Evolutionary conservation across 1,140 invertebrate genomes (phyloP), one percentile per base, ranked within the genome.

Genomic region (Patella vulgata): DNA sequence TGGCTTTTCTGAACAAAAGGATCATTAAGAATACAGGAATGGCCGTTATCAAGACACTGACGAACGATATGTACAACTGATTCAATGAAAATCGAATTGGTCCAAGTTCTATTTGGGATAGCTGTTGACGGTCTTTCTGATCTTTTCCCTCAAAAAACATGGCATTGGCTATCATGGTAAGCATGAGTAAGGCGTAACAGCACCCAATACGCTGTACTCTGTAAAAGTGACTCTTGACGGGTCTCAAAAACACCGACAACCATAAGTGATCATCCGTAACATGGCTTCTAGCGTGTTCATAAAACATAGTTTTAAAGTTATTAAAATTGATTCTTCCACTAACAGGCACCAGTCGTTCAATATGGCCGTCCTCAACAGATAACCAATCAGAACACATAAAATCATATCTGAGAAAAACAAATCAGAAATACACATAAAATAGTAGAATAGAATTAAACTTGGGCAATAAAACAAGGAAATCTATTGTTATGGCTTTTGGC

Each of bases 121-220:
- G 27, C 25, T 43, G 42, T 11, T 33, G 5, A 9, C 40, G 31
- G 23, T 63, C 52, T 39, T 53, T 39, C 2, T 59, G 3, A 12
- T 63, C 53, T 6, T 48, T 55, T 9, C 36, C 43, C 12, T 79
- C 73, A 66, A 86, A 87, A 74, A 85, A 87, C 85, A 87, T 85
- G 36, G 85, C 85, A 68, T 86, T 87, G 27, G 79, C 73, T 36
- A 87, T 59, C 85, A 87, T 86, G 17, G 85, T 82, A 6, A 86
- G 61, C 53, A 83, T 85, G 3, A 87, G 68, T 11, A 86, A 68
- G 1, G 81, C 72, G 57, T 85, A 70, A 59, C 84, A 84, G 36
- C 81, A 81, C 11, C 83, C 78, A n/a, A 84, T 71, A 28, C 86
- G 48, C 69, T 87, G 84, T 3, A 80, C 68, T 51, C 86, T 63